Evolutionary conservation across 1,140 invertebrate genomes (phyloP).

Genomic region (Bombus picipes): DNA sequence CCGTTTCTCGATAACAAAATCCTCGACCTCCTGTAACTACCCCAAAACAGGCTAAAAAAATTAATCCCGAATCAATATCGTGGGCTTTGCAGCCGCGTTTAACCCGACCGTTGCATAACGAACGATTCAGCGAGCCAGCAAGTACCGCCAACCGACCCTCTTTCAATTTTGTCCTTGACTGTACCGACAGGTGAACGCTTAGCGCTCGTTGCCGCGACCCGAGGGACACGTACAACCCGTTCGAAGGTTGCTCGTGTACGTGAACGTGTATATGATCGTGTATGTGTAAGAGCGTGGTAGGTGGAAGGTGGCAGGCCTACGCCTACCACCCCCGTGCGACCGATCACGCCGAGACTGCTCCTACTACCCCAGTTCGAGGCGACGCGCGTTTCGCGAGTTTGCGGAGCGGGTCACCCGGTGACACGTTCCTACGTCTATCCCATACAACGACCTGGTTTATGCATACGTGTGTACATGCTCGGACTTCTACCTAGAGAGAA

Average conservation of each 20-base stretch:
- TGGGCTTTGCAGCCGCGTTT: neutral
- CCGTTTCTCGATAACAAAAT: neutral
- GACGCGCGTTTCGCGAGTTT: constrained; percentile 60
- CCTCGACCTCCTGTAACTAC: neutral
- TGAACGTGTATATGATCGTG: neutral
- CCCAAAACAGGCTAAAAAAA: neutral
- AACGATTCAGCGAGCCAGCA: neutral
- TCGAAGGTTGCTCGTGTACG: constrained; percentile 6
- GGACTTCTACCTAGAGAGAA: constrained; percentile 43
- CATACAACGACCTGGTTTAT: constrained; percentile 38
- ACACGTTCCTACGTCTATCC: constrained; percentile 58
- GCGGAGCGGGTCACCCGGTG: constrained; percentile 65
- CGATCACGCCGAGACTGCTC: constrained; percentile 58
- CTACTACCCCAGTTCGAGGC: constrained; percentile 64
- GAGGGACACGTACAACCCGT: constrained; percentile 24
- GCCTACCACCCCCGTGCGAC: constrained; percentile 70
- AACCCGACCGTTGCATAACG: neutral
- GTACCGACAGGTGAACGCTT: constrained; percentile 35
- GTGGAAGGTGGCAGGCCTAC: constrained; percentile 63
- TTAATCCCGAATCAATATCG: neutral
- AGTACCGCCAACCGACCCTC: neutral
- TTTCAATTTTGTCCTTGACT: constrained; percentile 20
- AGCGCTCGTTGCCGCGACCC: constrained; percentile 21
- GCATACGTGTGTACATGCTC: constrained; percentile 20
- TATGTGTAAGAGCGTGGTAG: constrained; percentile 37